Evolutionary conservation across 2,113 vertebrate species (phyloP), one percentile per base, ranked within the genome.

Genomic region (Petrocephalus zakoni): DNA sequence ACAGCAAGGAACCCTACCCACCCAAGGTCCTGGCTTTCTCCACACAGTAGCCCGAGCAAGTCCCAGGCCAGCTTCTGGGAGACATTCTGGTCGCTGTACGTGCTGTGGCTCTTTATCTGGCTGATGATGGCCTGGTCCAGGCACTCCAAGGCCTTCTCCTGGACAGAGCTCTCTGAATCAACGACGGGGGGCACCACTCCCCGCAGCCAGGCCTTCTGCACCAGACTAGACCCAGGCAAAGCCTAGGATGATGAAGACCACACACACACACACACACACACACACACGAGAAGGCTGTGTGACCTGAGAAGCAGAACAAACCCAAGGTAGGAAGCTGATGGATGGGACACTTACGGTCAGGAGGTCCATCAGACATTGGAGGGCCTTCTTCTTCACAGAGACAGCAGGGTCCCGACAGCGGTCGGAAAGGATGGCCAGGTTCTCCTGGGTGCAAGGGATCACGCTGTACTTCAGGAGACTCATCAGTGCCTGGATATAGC

Each of bases 301-400:
- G 72, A 78, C 91, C 88, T 5, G 46, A 22, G 21, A 78, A 22
- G 13, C 10, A 29, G n/a, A n/a, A 10, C 47, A 29, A 85, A 85
- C 1, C 15, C 25, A 2, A 29, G 7, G 56, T 9, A 34, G 29
- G 22, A 11, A 42, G 6, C 22, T 17, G 29, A 37, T 21, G 86
- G 46, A 51, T 29, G 58, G 55, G 46, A 7, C 9, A 91, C 97
- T 97, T 90, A 99, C 98, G 94, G 88, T 6, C 0, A 99, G 96
- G 34, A 99, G 96, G 7, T 99, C 98, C 0, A 96, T 97, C 3
- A 99, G 42, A 72, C 96, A 97, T 34, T 96, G 96, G 68, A 99
- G 87, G 2, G 97, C 96, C 90, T 99, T 98, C 88, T 98, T 99
- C 90, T 96, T 95, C 75, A 99, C 98, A 0, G 98, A 98, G 1